These are phyloP conservation scores for Somateria mollissima DNA, from an alignment of 2,797 vertebrate species.

Conservation along the genomic window DNA sequence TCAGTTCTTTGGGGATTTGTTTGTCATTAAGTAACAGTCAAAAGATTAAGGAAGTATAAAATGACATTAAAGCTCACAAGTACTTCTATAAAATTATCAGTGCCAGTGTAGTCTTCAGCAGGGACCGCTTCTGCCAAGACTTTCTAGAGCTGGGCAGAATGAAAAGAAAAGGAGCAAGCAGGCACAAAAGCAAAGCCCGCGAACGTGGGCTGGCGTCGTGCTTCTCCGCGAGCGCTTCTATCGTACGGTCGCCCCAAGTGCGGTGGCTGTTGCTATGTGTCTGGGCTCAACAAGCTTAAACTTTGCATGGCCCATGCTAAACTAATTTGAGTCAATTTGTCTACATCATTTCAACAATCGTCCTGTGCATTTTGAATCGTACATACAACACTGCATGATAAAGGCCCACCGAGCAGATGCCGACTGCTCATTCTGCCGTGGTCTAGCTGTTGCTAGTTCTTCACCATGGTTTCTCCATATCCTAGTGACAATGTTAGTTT, in stretches of 20 bases:
- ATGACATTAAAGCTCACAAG: conserved; percentile 63
- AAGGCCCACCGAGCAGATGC: conserved; percentile 80
- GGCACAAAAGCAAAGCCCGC: neutral
- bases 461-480: conserved; percentile 87
- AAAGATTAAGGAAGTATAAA: conserved; percentile 73
- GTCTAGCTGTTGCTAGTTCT: conserved; percentile 76
- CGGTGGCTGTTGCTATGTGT: conserved; percentile 79
- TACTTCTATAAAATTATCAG: conserved; percentile 63
- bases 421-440: conserved; percentile 78
- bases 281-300: conserved; percentile 77
- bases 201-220: neutral
- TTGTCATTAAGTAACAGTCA: conserved; percentile 82
- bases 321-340: conserved; percentile 88
- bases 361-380: conserved; percentile 73
- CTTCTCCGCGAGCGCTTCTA: neutral
- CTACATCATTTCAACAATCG: conserved; percentile 83
- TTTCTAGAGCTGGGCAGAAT: neutral
- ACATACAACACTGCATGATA: conserved; percentile 76
- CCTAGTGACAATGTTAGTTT: conserved; percentile 87
- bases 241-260: neutral
- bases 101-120: conserved; percentile 27
- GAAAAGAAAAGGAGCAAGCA: neutral
- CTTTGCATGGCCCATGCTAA: conserved; percentile 82
- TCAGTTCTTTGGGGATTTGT: conserved; percentile 83
- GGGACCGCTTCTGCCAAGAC: conserved; percentile 10